phyloP scores from a whole-genome alignment of 2,113 vertebrate species.

The Callipepla californica region DNA sequence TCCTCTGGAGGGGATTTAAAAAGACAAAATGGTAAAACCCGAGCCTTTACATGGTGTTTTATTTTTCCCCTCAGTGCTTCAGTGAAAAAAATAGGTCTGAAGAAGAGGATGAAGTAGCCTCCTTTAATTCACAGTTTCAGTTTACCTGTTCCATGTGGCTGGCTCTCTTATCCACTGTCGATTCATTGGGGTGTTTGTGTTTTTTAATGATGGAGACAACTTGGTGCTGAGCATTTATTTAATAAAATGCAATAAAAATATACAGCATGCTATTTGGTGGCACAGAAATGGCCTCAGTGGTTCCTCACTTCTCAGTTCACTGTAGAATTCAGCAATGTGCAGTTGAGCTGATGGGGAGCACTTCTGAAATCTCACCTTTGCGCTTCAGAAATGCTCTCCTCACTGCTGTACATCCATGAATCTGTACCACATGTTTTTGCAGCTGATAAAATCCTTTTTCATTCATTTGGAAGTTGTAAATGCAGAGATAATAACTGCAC shows the following conservation, averaged over 20 bases:
- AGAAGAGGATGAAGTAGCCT: neutral
- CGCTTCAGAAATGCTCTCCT: neutral
- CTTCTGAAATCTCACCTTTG: neutral
- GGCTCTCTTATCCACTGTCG: neutral
- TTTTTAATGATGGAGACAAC: neutral
- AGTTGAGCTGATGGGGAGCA: neutral
- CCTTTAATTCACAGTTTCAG: neutral
- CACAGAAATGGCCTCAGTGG: neutral
- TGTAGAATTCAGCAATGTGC: neutral
- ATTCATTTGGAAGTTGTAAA: neutral
- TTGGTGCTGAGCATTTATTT: neutral
- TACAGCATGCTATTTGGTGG: neutral
- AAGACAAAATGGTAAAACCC: neutral
- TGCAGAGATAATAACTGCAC: neutral
- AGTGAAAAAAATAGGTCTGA: neutral
- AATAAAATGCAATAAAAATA: neutral
- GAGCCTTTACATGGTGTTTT: neutral
- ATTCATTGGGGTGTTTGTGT: neutral
- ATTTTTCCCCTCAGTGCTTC: neutral
- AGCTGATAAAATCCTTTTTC: neutral
- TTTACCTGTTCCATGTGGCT: neutral
- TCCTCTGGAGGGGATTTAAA: neutral
- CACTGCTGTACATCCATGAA: accelerated
- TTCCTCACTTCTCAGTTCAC: neutral
- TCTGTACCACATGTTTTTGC: accelerated